Percentiles rank a stretch among this genome's conserved stretches.
Evolutionary conservation across 2,113 vertebrate species (phyloP).

Genomic region (Corythaeola cristata): DNA sequence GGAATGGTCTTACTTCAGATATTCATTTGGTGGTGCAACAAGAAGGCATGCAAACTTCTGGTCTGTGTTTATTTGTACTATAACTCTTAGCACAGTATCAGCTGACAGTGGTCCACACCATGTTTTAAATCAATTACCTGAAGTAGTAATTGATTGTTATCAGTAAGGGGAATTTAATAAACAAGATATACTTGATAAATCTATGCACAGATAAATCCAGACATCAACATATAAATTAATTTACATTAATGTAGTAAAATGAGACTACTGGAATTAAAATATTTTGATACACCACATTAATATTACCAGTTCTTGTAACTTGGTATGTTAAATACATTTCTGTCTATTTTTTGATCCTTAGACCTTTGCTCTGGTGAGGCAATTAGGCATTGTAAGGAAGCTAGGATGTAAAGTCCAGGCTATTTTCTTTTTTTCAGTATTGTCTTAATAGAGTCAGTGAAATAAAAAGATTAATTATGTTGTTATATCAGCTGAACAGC

Average conservation of each 20-base stretch:
- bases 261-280: not conserved
- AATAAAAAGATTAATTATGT: not conserved
- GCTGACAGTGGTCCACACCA: not conserved
- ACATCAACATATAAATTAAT: not conserved
- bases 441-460: not conserved
- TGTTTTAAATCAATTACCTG: conserved; percentile 39
- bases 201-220: not conserved
- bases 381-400: not conserved
- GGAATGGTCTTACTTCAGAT: not conserved
- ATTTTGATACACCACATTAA: not conserved
- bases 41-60: not conserved
- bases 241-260: not conserved
- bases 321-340: not conserved
- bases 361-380: not conserved
- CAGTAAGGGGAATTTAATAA: conserved; percentile 4
- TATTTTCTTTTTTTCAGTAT: not conserved
- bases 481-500: not conserved
- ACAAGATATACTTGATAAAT: not conserved
- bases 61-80: not conserved
- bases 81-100: conserved; percentile 6
- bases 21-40: not conserved
- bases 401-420: not conserved
- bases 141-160: conserved; percentile 9
- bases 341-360: not conserved
- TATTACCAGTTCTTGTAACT: not conserved